Evolutionary conservation across 2,113 vertebrate species (phyloP).

Genomic region (Pantherophis guttatus): DNA sequence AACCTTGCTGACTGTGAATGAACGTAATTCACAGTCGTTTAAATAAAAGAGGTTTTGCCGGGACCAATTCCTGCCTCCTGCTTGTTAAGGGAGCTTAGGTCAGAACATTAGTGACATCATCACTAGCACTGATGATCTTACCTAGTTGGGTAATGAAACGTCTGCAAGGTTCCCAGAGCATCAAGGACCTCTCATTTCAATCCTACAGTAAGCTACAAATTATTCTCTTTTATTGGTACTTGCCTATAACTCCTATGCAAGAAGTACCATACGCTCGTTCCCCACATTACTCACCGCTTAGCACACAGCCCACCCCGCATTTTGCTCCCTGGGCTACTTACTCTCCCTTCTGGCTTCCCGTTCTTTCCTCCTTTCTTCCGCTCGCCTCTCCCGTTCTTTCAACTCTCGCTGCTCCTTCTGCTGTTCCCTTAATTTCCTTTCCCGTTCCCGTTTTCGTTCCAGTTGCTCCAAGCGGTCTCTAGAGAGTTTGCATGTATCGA

Average conservation of each 20-base stretch:
- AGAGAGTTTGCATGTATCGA: conserved; percentile 3
- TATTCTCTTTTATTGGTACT: neutral
- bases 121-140: neutral
- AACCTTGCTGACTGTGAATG: too few species aligned
- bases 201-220: neutral
- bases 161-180: neutral
- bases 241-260: neutral
- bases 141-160: neutral
- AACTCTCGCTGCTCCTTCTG: conserved; percentile 91
- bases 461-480: conserved; percentile 95
- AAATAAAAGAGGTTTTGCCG: too few species aligned
- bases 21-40: too few species aligned
- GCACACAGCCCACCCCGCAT: neutral
- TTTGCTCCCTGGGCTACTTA: conserved; percentile 33
- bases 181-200: neutral
- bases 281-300: neutral
- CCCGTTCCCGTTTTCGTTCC: conserved; percentile 87
- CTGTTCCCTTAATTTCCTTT: conserved; percentile 88
- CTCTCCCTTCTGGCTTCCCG: conserved; percentile 85
- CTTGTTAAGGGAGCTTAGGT: too few species aligned
- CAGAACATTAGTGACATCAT: neutral
- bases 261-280: neutral
- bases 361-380: conserved; percentile 87
- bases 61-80: too few species aligned
- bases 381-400: conserved; percentile 87